Evolutionary conservation across 2,797 vertebrate genomes (phyloP), one percentile per base, ranked within the genome.

Genomic region (Vespertilio murinus): DNA sequence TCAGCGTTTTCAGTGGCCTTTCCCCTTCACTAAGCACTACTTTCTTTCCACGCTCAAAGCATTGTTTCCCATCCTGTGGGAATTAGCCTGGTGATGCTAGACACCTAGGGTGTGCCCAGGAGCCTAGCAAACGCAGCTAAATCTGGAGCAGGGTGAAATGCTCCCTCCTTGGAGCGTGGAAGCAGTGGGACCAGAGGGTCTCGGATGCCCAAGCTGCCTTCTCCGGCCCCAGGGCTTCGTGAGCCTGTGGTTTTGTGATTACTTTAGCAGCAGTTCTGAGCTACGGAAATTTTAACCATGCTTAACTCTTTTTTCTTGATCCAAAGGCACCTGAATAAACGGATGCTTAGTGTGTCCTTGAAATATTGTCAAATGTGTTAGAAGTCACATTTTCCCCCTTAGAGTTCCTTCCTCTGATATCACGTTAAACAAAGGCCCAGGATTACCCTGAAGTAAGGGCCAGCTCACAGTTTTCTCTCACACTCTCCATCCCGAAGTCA

Each of bases 301-400:
- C 30, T 0, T 90, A 95, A 89, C 88, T 93, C 74, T 93, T 87
- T 54, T 88, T 96, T 96, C 94, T 92, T 90, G 93, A 92, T 54
- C 86, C 28, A 67, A 93, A 93, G n/a, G 64, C 95, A 95, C 95
- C 95, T 95, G 95, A 95, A 75, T 95, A 97, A 95, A 96, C 88
- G 16, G 42, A 95, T 80, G 81, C 70, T 49, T 49, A 79, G 47
- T n/a, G 3, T 82, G 88, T 90, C 88, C 75, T 94, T 92, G 82
- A 96, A 93, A 94, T 49, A 86, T 71, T 91, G 94, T 94, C 90
- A 94, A 9, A 75, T 80, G 45, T 69, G 70, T 61, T 80, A 64
- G 74, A 67, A 82, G 65, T 92, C 93, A 88, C 71, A 59, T 80
- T 65, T 65, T 49, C 18, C 59, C 64, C 42, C 70, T 49, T 61